Evolutionary conservation across 2,797 vertebrate genomes (phyloP).

Genomic region (Cheirogaleus major): DNA sequence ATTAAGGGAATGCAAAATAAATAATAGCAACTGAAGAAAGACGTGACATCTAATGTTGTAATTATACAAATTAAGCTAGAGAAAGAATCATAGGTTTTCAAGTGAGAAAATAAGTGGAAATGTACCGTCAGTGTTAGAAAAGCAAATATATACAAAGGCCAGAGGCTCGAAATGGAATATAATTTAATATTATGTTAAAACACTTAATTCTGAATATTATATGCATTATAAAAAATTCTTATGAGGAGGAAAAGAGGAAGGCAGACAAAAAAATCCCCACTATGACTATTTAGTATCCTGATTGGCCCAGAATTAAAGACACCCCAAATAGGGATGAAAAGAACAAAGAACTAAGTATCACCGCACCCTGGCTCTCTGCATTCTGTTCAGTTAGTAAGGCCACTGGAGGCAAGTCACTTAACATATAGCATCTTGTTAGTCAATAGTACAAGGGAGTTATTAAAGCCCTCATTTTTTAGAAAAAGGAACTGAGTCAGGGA

Average conservation of each 20-base stretch:
- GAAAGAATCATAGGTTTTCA: constrained; percentile 41
- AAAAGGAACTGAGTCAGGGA: neutral
- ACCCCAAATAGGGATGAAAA: neutral
- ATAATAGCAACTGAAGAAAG: constrained; percentile 38
- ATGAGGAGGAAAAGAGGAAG: neutral
- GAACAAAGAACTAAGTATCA: neutral
- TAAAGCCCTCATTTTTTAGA: neutral
- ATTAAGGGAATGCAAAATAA: constrained; percentile 72
- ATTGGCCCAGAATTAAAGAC: neutral
- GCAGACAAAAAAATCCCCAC: neutral
- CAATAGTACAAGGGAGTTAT: neutral
- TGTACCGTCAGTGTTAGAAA: neutral
- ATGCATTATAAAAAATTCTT: neutral
- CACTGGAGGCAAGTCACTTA: neutral
- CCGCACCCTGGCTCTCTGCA: neutral
- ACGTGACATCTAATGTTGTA: constrained; percentile 22
- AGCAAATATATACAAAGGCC: neutral
- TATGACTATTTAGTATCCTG: neutral
- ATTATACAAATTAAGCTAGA: constrained; percentile 54
- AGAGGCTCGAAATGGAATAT: neutral
- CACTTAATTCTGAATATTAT: neutral
- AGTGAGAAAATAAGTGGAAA: constrained; percentile 26
- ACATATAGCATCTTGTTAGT: neutral
- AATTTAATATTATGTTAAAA: constrained; percentile 16
- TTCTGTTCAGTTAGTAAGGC: neutral